A percentile compares a stretch with the other conserved stretches of the same genome.
phyloP scores from a whole-genome alignment of 2,888 invertebrate species.

The Miltochrista miniata region DNA sequence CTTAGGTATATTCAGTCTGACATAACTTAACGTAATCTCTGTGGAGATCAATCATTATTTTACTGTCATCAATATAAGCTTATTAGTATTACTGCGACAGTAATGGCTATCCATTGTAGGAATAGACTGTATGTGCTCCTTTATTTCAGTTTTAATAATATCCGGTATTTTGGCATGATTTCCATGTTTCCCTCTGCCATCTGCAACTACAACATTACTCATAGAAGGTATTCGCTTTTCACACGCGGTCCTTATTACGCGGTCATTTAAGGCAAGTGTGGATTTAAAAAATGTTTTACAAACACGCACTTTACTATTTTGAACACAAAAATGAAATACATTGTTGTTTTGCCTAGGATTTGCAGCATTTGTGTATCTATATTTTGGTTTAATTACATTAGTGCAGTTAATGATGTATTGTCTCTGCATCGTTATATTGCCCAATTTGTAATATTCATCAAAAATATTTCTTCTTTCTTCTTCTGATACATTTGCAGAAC shows the following conservation, averaged over 20 bases:
- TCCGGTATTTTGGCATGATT: not conserved
- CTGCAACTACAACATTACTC: not conserved
- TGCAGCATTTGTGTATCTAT: not conserved
- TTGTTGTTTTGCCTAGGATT: not conserved
- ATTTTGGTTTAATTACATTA: not conserved
- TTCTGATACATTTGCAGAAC: constrained; percentile 8
- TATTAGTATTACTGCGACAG: constrained; percentile 6
- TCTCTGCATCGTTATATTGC: not conserved
- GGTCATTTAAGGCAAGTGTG: not conserved
- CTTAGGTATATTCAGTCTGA: no score
- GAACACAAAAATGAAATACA: not conserved
- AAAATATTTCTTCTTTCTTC: not conserved
- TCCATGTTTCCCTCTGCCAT: not conserved
- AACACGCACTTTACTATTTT: not conserved
- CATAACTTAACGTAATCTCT: constrained; percentile 2
- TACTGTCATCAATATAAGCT: constrained; percentile 15
- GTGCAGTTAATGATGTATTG: not conserved
- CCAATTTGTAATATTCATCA: not conserved
- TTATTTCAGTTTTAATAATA: constrained; percentile 4
- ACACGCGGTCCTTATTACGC: not conserved
- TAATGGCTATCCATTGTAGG: constrained; percentile 13
- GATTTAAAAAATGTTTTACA: not conserved
- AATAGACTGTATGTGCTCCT: constrained; percentile 12
- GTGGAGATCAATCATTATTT: constrained; percentile 9
- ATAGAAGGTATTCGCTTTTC: not conserved